Conservation (phyloP, 2,888 invertebrate species). For the Lydus trimaculatus region DNA sequence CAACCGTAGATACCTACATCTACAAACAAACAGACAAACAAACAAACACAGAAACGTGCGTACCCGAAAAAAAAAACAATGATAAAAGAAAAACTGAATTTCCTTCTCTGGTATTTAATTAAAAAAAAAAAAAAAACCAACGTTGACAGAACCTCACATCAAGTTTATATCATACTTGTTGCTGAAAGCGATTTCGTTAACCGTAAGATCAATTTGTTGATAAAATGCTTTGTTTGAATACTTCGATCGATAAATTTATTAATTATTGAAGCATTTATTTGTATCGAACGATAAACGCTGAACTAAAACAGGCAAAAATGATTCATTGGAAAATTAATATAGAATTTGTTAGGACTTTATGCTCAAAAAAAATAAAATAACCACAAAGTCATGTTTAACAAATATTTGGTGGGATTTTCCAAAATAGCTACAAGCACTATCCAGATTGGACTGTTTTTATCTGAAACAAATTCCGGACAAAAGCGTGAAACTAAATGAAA, state of each 20-base stretch:
- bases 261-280: neutral
- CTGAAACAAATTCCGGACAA: slow-evolving; percentile 15
- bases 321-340: neutral
- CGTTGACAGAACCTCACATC: neutral
- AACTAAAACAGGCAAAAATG: neutral
- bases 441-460: slow-evolving; percentile 23
- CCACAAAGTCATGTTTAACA: neutral
- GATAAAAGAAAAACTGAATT: neutral
- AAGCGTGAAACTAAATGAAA: slow-evolving; percentile 31
- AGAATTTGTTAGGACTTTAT: no score
- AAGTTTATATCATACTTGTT: neutral
- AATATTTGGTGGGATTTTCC: neutral
- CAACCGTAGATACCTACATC: neutral
- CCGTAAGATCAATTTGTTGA: neutral
- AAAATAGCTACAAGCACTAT: slow-evolving; percentile 14
- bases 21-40: neutral
- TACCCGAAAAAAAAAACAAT: neutral
- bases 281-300: neutral
- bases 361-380: no score
- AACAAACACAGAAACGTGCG: neutral
- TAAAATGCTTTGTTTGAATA: neutral
- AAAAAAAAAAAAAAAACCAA: neutral
- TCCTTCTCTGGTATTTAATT: neutral
- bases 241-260: neutral
- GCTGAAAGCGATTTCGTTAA: neutral